Evolutionary conservation across 2,113 vertebrate species (phyloP).

Genomic region (Otus sunia): DNA sequence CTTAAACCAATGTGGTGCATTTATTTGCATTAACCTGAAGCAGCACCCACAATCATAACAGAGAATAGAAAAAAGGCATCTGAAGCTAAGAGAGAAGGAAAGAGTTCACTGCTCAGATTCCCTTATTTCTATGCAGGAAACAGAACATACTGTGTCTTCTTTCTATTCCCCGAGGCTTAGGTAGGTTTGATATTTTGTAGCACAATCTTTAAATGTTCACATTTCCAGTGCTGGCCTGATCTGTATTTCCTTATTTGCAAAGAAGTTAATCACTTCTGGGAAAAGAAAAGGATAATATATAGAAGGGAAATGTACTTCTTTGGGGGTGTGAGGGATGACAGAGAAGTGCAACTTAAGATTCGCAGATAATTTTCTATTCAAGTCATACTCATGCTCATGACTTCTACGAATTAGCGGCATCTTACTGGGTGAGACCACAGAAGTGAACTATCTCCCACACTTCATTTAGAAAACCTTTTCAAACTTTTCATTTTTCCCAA

Average conservation of each 20-base stretch:
- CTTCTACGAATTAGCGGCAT: background rate
- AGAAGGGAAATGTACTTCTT: background rate
- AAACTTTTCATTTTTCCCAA: background rate
- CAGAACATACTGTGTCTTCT: background rate
- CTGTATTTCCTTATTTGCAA: background rate
- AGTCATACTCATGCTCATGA: background rate
- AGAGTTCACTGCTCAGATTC: background rate
- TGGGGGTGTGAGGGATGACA: background rate
- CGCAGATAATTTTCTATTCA: background rate
- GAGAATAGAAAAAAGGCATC: background rate
- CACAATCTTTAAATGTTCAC: background rate
- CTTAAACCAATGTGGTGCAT: background rate
- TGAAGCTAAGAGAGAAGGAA: background rate
- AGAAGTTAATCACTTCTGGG: background rate
- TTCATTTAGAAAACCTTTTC: background rate
- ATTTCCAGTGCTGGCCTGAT: background rate
- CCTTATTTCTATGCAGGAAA: constrained; percentile 8
- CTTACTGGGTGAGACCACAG: background rate
- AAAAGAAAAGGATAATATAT: background rate
- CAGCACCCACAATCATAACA: constrained; percentile 4
- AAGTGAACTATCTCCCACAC: background rate
- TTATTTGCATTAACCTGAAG: constrained; percentile 36
- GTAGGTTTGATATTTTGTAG: background rate
- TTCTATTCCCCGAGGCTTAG: constrained; percentile 10
- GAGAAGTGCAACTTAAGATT: background rate